Evolutionary conservation across 1,140 invertebrate species (phyloP).

Genomic region (Drosophila ananassae): DNA sequence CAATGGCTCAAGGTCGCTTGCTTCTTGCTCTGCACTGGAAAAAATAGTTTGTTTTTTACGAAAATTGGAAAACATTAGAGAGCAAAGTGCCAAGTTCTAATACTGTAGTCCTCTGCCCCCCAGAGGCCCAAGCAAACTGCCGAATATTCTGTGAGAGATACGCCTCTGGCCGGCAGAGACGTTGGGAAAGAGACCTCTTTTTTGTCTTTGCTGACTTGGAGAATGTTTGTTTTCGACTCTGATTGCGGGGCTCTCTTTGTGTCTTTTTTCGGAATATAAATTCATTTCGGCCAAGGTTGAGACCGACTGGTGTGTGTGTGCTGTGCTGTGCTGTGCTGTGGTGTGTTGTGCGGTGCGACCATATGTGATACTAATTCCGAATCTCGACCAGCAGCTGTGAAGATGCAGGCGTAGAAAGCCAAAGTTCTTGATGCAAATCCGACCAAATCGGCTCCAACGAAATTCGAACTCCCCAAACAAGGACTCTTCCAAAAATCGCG

Average conservation of each 20-base stretch:
- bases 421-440: slow-evolving; percentile 28
- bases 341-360: slow-evolving; percentile 16
- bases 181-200: neutral
- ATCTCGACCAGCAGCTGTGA: slow-evolving; percentile 50
- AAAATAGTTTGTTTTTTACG: neutral
- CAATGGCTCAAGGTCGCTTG: slow-evolving; percentile 21
- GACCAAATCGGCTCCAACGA: slow-evolving; percentile 29
- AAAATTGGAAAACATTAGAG: neutral
- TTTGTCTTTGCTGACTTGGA: slow-evolving; percentile 61
- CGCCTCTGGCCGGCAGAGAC: neutral
- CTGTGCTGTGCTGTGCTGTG: slow-evolving; percentile 16
- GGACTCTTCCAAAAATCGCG: slow-evolving; percentile 12
- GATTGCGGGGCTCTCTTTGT: slow-evolving; percentile 5
- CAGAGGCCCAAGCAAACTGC: no score
- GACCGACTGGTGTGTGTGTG: slow-evolving; percentile 42
- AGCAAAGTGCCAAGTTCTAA: neutral
- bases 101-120: neutral
- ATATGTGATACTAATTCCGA: slow-evolving; percentile 59
- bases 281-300: slow-evolving; percentile 75
- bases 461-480: slow-evolving; percentile 22
- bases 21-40: slow-evolving; percentile 1
- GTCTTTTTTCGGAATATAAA: slow-evolving; percentile 50
- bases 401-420: slow-evolving; percentile 63
- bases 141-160: neutral
- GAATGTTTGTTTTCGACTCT: slow-evolving; percentile 21